phyloP scores from a whole-genome alignment of 2,797 vertebrate species.

The Gallinago nigripennis region DNA sequence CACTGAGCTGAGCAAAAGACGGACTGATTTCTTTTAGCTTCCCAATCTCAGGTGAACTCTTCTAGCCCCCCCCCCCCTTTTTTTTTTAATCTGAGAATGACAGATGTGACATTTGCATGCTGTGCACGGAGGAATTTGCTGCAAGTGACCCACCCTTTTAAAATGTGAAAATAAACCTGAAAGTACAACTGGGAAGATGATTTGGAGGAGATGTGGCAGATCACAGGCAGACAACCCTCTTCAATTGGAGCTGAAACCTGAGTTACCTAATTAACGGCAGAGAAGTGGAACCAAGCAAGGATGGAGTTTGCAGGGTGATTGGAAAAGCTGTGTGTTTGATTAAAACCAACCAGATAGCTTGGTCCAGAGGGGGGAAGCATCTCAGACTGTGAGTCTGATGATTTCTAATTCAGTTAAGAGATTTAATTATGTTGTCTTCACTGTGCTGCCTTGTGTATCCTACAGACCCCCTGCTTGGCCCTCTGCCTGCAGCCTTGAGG shows the following conservation, averaged over 20 bases:
- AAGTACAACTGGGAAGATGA: not conserved
- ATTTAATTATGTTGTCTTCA: slow-evolving; percentile 18
- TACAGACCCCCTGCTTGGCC: not conserved
- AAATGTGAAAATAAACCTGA: not conserved
- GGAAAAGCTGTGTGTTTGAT: slow-evolving; percentile 7
- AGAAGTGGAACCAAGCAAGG: not conserved
- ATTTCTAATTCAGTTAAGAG: slow-evolving; percentile 31
- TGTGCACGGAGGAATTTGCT: not conserved
- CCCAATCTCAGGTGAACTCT: not conserved
- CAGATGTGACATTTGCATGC: not conserved
- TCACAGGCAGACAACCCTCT: not conserved
- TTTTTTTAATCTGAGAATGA: not conserved
- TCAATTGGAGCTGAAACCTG: not conserved
- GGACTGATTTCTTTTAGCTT: not conserved
- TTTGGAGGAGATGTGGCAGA: not conserved
- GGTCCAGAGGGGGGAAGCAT: not conserved
- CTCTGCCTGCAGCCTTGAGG: not conserved
- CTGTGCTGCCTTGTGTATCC: not conserved
- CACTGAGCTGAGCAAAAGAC: not conserved
- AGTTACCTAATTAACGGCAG: not conserved
- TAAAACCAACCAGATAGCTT: slow-evolving; percentile 1
- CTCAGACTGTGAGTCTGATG: not conserved
- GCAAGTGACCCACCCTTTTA: not conserved
- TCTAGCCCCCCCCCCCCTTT: not conserved
- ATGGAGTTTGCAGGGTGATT: not conserved